Percentiles rank a stretch among this genome's conserved stretches.
These are phyloP conservation scores for Eupithecia subfuscata DNA, from an alignment of 2,888 invertebrate genomes.

Conservation along the genomic window DNA sequence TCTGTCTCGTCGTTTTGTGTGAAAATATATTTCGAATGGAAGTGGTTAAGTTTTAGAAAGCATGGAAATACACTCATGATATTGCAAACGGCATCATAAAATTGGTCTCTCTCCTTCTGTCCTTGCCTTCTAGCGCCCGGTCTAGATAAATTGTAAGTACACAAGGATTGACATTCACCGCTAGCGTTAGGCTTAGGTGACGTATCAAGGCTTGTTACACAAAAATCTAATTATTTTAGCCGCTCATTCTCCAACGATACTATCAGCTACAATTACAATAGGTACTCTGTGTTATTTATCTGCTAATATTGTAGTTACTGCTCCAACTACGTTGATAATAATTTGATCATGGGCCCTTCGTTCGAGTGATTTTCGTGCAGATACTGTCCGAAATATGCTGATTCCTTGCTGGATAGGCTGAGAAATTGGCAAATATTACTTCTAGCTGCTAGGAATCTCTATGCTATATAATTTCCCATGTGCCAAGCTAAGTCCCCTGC, in stretches of 20 bases:
- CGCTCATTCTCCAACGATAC: constrained; percentile 1
- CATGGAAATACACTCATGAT: constrained; percentile 11
- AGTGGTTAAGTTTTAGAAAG: not conserved
- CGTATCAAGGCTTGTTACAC: constrained; percentile 55
- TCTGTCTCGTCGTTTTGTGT: not conserved
- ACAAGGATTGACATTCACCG: constrained; percentile 45
- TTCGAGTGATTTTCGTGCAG: not conserved
- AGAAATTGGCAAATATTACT: not conserved
- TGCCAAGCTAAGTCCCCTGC: not conserved
- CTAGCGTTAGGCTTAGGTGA: constrained; percentile 58
- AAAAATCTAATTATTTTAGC: constrained; percentile 40
- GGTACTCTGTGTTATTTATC: not conserved
- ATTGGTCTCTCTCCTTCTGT: not conserved
- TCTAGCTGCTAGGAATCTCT: not conserved
- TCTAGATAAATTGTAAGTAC: constrained; percentile 21
- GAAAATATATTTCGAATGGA: not conserved
- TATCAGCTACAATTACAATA: constrained; percentile 14
- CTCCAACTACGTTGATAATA: not conserved
- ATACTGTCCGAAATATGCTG: not conserved
- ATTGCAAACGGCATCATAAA: not conserved
- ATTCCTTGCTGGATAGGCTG: not conserved
- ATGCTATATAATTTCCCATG: not conserved
- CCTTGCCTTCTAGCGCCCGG: not conserved
- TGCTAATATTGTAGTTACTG: constrained; percentile 1
- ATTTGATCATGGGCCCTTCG: not conserved